Conservation (phyloP, 2,797 vertebrate genomes). For the Borostomias antarcticus region DNA sequence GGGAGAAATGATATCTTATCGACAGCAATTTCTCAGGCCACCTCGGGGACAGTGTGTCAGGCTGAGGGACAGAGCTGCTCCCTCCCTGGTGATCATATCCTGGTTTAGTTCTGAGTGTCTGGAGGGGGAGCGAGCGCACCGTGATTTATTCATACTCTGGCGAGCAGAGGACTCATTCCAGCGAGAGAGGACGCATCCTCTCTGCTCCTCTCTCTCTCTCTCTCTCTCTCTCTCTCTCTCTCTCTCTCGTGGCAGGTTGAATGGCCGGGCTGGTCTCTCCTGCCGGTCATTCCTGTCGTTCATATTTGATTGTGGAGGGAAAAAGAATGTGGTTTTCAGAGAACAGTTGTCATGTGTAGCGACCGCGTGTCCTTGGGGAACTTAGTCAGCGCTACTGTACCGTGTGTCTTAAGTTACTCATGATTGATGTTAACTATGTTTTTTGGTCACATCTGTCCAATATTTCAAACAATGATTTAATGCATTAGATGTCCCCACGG, state of each 20-base stretch:
- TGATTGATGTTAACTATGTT: not conserved
- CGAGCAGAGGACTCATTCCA: constrained; percentile 36
- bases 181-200: constrained; percentile 38
- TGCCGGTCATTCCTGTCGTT: not conserved
- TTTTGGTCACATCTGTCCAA: not conserved
- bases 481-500: too few relatives aligned
- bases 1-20: not conserved
- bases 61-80: constrained; percentile 14
- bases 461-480: too few relatives aligned
- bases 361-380: not conserved
- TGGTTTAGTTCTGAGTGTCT: constrained; percentile 55
- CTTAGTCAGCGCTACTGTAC: not conserved
- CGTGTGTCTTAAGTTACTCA: not conserved
- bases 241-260: not conserved
- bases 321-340: not conserved
- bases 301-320: not conserved
- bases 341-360: not conserved
- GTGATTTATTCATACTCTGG: constrained; percentile 57
- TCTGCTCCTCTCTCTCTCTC: too few relatives aligned
- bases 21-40: constrained; percentile 46
- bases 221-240: not conserved
- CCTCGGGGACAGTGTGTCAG: constrained; percentile 17
- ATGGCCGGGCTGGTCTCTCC: not conserved
- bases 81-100: constrained; percentile 35
- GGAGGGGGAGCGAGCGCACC: constrained; percentile 28